A percentile compares a stretch with the other conserved stretches of the same genome.
These are phyloP conservation scores for Nomada lathburiana DNA, from an alignment of 2,888 invertebrate genomes.

Conservation along the genomic window DNA sequence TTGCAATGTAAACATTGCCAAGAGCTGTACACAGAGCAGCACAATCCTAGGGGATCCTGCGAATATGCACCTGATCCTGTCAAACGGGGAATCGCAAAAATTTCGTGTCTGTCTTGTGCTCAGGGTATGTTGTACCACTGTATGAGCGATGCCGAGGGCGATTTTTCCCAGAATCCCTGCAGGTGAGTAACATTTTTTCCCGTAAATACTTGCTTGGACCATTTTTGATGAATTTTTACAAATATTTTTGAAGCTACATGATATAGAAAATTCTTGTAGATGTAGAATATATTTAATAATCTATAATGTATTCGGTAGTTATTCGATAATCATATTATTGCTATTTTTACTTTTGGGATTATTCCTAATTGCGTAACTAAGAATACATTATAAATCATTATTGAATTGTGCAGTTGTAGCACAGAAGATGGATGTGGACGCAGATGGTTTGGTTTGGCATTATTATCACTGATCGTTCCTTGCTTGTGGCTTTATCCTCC, in stretches of 20 bases:
- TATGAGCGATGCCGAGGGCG: slow-evolving; percentile 95
- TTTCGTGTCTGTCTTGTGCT: slow-evolving; percentile 94
- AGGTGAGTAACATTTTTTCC: slow-evolving; percentile 81
- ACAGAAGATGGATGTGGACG: slow-evolving; percentile 90
- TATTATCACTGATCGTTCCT: slow-evolving; percentile 94
- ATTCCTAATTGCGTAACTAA: background rate
- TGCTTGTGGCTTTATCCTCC: slow-evolving; percentile 98
- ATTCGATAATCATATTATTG: slow-evolving; percentile 18
- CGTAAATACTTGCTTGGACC: background rate
- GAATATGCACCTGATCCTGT: slow-evolving; percentile 94
- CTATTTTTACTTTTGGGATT: slow-evolving; percentile 16
- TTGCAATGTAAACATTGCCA: slow-evolving; percentile 90
- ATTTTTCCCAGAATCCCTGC: slow-evolving; percentile 94
- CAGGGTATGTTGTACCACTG: slow-evolving; percentile 97
- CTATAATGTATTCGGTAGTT: slow-evolving; percentile 33
- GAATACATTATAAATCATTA: slow-evolving; percentile 50
- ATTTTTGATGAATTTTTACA: slow-evolving; percentile 7
- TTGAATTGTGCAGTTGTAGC: slow-evolving; percentile 76
- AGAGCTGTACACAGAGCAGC: slow-evolving; percentile 92
- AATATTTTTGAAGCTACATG: background rate
- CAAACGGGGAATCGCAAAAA: slow-evolving; percentile 91
- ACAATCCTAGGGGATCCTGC: slow-evolving; percentile 94
- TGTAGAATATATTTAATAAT: slow-evolving; percentile 7
- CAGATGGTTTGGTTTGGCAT: slow-evolving; percentile 93
- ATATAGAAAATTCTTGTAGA: slow-evolving; percentile 11